Evolutionary conservation across 2,888 invertebrate species (phyloP).

Genomic region (Xylophagus ater): DNA sequence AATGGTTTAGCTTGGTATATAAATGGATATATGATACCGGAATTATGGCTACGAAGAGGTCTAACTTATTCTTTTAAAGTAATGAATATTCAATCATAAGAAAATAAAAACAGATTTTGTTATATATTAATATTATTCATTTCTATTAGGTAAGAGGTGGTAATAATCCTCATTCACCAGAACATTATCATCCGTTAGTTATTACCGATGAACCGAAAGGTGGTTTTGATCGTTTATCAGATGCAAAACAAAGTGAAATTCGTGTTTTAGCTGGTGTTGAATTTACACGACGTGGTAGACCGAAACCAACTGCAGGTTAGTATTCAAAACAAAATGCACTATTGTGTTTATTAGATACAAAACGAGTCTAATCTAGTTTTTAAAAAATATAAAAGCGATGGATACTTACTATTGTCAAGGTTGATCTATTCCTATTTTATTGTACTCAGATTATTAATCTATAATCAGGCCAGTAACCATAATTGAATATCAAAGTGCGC

Average conservation of each 20-base stretch:
- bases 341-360: too few species aligned
- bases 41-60: conserved; percentile 76
- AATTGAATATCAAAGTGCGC: too few species aligned
- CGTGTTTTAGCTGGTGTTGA: conserved; percentile 71
- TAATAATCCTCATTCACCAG: conserved; percentile 76
- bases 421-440: too few species aligned
- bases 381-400: too few species aligned
- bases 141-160: conserved; percentile 55
- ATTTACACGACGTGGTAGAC: conserved; percentile 69
- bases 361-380: too few species aligned
- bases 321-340: not conserved
- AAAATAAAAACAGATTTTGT: too few species aligned
- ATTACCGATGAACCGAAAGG: conserved; percentile 77
- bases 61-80: conserved; percentile 72
- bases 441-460: too few species aligned
- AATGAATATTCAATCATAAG: conserved; percentile 6
- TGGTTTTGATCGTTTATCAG: conserved; percentile 63
- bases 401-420: too few species aligned
- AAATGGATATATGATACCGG: conserved; percentile 78
- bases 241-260: conserved; percentile 57
- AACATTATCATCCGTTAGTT: conserved; percentile 79
- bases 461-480: too few species aligned
- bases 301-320: conserved; percentile 61
- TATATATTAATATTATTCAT: not conserved
- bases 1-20: conserved; percentile 82